Percentiles rank a stretch among this genome's conserved stretches.
These are phyloP conservation scores for Caenorhabditis brenneri DNA, from an alignment of 1,140 invertebrate species.

Conservation along the genomic window DNA sequence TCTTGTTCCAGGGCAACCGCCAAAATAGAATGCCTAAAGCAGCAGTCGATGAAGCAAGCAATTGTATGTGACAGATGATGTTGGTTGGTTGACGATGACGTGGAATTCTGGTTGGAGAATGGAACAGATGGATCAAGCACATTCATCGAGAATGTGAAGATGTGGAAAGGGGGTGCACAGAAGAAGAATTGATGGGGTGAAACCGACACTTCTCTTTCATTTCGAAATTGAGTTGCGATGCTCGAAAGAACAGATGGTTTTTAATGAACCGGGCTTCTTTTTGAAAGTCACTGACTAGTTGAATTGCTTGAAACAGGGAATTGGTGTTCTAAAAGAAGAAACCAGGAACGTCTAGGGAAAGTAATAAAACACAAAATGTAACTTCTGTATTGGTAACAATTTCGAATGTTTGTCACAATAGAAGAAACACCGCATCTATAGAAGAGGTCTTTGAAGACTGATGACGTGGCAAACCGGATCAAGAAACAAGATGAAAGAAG, in stretches of 20 bases:
- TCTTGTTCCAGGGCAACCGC: neutral
- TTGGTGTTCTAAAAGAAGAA: too few species aligned
- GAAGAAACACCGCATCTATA: neutral
- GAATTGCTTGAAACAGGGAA: too few species aligned
- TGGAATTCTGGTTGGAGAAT: neutral
- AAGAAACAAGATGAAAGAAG: neutral
- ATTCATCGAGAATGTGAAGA: neutral
- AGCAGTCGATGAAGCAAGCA: neutral
- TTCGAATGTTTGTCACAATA: neutral
- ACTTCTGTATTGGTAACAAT: too few species aligned
- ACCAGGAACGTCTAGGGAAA: too few species aligned
- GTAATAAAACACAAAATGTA: too few species aligned
- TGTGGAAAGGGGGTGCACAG: neutral
- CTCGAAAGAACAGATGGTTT: too few species aligned
- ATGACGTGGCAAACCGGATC: constrained; percentile 2
- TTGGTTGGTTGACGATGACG: neutral
- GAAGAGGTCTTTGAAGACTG: neutral
- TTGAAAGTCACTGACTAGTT: too few species aligned
- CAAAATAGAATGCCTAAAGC: constrained; percentile 6
- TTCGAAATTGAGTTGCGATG: too few species aligned
- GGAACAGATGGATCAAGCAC: neutral
- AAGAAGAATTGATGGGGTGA: neutral
- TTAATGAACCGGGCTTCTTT: too few species aligned
- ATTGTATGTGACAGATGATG: constrained; percentile 9
- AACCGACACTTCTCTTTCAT: neutral